Percentiles rank a stretch among this genome's conserved stretches.
Conservation (phyloP, 2,797 vertebrate genomes). For the Acanthurus lineatus region DNA sequence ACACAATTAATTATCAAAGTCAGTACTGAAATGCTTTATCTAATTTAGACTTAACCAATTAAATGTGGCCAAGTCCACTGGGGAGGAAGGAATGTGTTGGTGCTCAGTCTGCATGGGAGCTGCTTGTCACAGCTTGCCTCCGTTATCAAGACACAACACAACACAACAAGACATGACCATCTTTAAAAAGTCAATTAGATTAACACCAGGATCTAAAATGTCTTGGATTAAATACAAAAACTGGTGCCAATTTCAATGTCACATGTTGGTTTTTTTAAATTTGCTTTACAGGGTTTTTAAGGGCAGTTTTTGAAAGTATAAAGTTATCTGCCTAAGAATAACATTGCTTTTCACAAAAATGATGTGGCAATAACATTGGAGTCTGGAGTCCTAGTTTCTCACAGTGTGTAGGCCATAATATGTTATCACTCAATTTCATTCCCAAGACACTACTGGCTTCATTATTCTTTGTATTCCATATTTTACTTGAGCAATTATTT, state of each 20-base stretch:
- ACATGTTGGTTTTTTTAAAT: not conserved
- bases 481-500: not conserved
- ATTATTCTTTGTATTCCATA: not conserved
- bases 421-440: not conserved
- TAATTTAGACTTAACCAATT: constrained; percentile 65
- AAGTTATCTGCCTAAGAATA: not conserved
- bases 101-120: constrained; percentile 26
- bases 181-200: constrained; percentile 20
- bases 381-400: not conserved
- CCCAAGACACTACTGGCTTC: not conserved
- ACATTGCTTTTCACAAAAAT: not conserved
- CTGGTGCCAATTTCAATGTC: not conserved
- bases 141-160: constrained; percentile 29
- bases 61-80: constrained; percentile 40
- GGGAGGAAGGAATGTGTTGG: constrained; percentile 39
- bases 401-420: not conserved
- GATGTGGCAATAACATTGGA: not conserved
- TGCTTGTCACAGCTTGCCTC: constrained; percentile 61
- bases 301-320: not conserved
- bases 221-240: not conserved
- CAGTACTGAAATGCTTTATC: constrained; percentile 43
- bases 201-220: not conserved
- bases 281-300: not conserved
- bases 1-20: constrained; percentile 54
- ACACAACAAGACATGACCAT: constrained; percentile 28